A percentile compares a stretch with the other conserved stretches of the same genome.
phyloP scores from a whole-genome alignment of 2,888 invertebrate genomes.

The Cerastoderma edule region DNA sequence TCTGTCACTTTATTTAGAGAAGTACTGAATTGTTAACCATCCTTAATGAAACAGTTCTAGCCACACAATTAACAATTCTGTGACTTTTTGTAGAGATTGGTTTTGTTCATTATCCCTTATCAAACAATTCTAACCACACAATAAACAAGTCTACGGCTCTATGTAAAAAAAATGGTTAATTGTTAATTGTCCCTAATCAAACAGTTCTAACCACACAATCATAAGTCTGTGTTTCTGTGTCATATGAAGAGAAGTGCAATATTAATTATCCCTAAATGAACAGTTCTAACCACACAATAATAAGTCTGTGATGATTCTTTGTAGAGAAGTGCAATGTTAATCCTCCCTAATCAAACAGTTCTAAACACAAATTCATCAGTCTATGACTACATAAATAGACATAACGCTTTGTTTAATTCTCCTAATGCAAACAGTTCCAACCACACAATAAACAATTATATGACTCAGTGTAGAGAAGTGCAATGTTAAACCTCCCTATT shows the following conservation, averaged over 20 bases:
- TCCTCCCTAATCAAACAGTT: no score
- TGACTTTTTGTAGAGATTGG: constrained; percentile 15
- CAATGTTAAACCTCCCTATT: no score
- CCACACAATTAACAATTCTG: no score
- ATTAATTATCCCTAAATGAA: not conserved
- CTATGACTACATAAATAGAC: no score
- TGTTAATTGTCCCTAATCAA: not conserved
- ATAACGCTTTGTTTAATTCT: no score
- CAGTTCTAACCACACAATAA: constrained; percentile 12
- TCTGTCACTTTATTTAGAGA: constrained; percentile 13
- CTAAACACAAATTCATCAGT: no score
- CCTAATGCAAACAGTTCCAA: no score
- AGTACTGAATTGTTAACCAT: constrained; percentile 1
- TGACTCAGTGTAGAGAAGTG: no score
- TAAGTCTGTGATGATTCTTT: constrained; percentile 48
- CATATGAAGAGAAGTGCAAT: constrained; percentile 14
- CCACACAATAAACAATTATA: no score
- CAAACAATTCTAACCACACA: constrained; percentile 14
- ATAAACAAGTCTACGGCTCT: no score
- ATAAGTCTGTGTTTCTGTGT: constrained; percentile 12
- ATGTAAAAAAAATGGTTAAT: constrained; percentile 15
- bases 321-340: no score
- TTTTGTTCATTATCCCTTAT: not conserved
- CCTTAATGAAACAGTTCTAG: constrained; percentile 6
- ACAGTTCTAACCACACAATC: constrained; percentile 13